Percentiles rank a stretch among this genome's conserved stretches.
Conservation (phyloP, 2,113 vertebrate species). For the Synchiropus splendidus region DNA sequence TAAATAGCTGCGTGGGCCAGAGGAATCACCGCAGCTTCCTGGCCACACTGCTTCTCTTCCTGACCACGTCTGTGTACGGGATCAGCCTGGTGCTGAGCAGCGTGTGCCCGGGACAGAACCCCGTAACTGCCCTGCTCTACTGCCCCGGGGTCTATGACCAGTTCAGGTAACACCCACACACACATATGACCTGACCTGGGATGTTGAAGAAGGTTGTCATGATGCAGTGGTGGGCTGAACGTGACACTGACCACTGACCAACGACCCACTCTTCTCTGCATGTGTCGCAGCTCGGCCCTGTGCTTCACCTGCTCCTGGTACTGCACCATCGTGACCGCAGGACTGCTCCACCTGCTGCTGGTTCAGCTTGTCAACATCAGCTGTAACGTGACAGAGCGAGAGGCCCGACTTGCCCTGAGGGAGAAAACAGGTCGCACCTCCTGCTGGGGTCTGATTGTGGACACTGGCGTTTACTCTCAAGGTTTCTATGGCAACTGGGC, state of each 20-base stretch:
- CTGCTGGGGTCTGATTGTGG: conserved; percentile 81
- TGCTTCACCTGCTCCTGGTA: conserved; percentile 97
- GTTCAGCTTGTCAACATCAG: conserved; percentile 90
- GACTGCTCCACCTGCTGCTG: conserved; percentile 83
- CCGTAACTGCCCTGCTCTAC: conserved; percentile 80
- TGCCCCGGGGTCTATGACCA: conserved; percentile 86
- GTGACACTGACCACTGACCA: no score
- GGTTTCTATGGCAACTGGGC: conserved; percentile 83
- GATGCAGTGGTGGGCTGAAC: no score
- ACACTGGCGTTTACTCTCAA: conserved; percentile 76
- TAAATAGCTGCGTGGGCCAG: conserved; percentile 95
- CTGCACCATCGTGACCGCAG: conserved; percentile 80
- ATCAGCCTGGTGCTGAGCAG: conserved; percentile 80
- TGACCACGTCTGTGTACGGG: conserved; percentile 84
- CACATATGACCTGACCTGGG: neutral
- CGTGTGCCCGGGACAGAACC: conserved; percentile 72
- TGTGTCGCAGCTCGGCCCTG: conserved; percentile 84
- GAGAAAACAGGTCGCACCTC: conserved; percentile 72
- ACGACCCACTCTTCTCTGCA: no score
- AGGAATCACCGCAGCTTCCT: conserved; percentile 90
- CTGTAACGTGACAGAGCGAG: conserved; percentile 89
- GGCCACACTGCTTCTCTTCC: conserved; percentile 82
- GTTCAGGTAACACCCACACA: conserved; percentile 72
- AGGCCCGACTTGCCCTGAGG: conserved; percentile 78
- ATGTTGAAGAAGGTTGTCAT: no score